Conservation (phyloP, 2,888 invertebrate species). For the Amphimallon solstitiale region DNA sequence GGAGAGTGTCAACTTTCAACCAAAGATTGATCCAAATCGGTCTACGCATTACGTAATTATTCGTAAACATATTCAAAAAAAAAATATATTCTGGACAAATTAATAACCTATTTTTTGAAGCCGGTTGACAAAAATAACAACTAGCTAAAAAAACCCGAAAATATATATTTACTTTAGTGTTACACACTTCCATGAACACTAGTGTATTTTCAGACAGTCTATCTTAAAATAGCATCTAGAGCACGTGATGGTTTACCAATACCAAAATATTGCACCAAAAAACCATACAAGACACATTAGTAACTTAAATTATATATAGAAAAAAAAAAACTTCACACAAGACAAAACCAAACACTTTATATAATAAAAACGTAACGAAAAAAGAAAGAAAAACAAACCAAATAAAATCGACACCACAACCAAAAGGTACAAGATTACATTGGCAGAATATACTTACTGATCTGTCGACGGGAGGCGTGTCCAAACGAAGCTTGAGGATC, state of each 20-base stretch:
- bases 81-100: too few relatives aligned
- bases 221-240: slow-evolving; percentile 29
- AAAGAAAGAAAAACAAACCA: slow-evolving; percentile 2
- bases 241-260: background rate
- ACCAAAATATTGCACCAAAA: background rate
- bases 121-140: too few relatives aligned
- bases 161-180: too few relatives aligned
- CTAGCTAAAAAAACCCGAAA: too few relatives aligned
- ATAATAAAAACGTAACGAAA: slow-evolving; percentile 13
- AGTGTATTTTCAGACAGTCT: too few relatives aligned
- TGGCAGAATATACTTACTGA: slow-evolving; percentile 66
- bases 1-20: too few relatives aligned
- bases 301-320: slow-evolving; percentile 9
- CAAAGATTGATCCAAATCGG: too few relatives aligned
- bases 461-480: slow-evolving; percentile 71
- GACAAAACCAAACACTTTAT: background rate
- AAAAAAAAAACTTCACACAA: background rate
- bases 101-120: too few relatives aligned
- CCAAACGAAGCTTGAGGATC: slow-evolving; percentile 65
- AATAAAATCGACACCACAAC: slow-evolving; percentile 14
- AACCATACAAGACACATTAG: slow-evolving; percentile 24
- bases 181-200: too few relatives aligned
- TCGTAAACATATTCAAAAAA: too few relatives aligned
- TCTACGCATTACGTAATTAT: too few relatives aligned
- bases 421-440: background rate